Percentiles rank a stretch among this genome's conserved stretches.
Conservation (phyloP, 1,140 invertebrate genomes). For the Venustaconcha ellipsiformis region DNA sequence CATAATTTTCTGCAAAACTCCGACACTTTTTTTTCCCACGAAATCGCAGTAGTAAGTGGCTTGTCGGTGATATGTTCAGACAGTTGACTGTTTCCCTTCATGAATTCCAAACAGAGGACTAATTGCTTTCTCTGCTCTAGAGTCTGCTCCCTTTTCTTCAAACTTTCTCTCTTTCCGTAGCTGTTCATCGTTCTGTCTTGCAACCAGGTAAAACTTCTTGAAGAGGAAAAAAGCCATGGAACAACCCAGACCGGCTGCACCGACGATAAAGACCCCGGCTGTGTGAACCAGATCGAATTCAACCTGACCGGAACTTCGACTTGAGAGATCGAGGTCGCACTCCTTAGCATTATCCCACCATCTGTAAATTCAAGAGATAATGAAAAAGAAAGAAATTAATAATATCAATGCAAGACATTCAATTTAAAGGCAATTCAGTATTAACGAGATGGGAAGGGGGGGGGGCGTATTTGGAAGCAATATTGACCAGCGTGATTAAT, state of each 20-base stretch:
- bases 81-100: conserved; percentile 30
- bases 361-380: conserved; percentile 28
- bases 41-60: too few relatives aligned
- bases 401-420: neutral
- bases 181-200: conserved; percentile 9
- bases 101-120: conserved; percentile 4
- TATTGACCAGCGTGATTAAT: neutral
- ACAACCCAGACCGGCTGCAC: conserved; percentile 47
- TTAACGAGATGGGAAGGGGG: neutral
- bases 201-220: conserved; percentile 56
- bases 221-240: conserved; percentile 52
- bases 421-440: neutral
- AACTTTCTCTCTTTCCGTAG: conserved; percentile 3
- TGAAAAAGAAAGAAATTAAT: neutral
- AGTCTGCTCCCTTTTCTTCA: neutral
- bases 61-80: neutral
- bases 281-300: conserved; percentile 52
- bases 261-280: conserved; percentile 60
- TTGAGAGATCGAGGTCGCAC: conserved; percentile 39
- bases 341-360: conserved; percentile 60
- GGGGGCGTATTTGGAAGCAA: neutral
- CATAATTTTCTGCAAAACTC: too few relatives aligned
- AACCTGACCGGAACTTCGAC: conserved; percentile 38
- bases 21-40: too few relatives aligned
- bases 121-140: conserved; percentile 8